Evolutionary conservation across 2,888 invertebrate species (phyloP), one percentile per base, ranked within the genome.

Genomic region (Nezara viridula): DNA sequence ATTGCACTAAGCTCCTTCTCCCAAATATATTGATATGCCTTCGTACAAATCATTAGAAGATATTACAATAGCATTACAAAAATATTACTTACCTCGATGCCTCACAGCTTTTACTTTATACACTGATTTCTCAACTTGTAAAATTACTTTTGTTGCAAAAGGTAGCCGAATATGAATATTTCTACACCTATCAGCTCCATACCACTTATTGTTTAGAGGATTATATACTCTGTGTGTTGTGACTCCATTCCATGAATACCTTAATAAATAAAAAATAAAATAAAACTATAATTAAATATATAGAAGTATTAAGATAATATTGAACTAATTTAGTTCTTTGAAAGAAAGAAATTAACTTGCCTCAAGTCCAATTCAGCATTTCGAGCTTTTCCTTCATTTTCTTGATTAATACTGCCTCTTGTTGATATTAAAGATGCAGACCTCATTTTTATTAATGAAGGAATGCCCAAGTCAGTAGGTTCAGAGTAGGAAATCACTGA

Each of bases 341-440:
- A 24, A 44, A 24, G 44, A n/a, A 24, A 44, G 3, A 81, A n/a
- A 44, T 81, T 81, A 81, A 40, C 81, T 91, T 92, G 94, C 94
- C 94, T 93, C 24, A 95, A 94, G 92, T 95, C 94, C 12, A 95
- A 93, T 93, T 96, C 96, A 91, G 94, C 95, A 52, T 94, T 95
- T 93, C 94, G 95, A 81, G 94, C 94, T 24, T 94, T 94, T 1
- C 93, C 93, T 2, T 93, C 93, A 66, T 93, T 92, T 6, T 94
- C 94, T 21, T 95, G 95, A 0, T 95, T 95, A 27, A 96, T 94
- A 90, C 96, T 96, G 0, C 96, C 96, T 90, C 96, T 93, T 40
- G 96, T 93, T 0, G 96, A 96, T 0, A 95, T 95, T 81, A 96
- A 93, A 0, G 92, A 94, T 88, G 92, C 94, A 90, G 92, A 94